Evolutionary conservation across 2,113 vertebrate genomes (phyloP), one percentile per base, ranked within the genome.

Genomic region (Scartelaos histophorus): DNA sequence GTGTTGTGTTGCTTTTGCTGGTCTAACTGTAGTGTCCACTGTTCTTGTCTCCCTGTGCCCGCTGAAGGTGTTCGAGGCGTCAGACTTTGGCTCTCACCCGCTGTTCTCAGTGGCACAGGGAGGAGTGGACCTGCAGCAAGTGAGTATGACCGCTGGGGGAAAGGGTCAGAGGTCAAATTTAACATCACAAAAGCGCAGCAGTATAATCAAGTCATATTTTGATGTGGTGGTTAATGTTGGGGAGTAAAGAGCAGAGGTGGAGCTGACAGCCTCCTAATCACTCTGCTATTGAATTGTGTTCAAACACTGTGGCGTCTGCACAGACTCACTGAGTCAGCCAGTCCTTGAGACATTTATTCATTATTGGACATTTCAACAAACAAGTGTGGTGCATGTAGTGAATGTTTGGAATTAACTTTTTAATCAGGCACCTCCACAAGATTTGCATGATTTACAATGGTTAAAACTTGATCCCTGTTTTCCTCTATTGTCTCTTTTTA

Each of bases 41-140:
- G 1, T 87, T 73, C 66, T 65, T 83, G 69, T 92, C 70, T 84
- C 76, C 74, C 64, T 86, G 54, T 88, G 79, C 64, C 47, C 75
- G 45, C 74, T 85, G 74, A 82, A 94, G 93, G 91, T 94, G 84
- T 93, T 92, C 73, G 93, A 94, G 82, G 89, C 92, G 2, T 92
- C 92, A 56, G 93, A 94, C 79, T 94, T 93, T 64, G 88, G 92
- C 66, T 93, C 92, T 67, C 93, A 94, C 71, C 92, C 92, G 13
- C 85, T 94, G 69, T 94, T 94, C 90, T 93, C 92, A 0, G 58
- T 94, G 83, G 66, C 92, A 16, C 93, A 94, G 85, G 93, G 91
- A 85, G 92, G 89, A 70, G 73, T 94, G 70, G 92, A 94, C 86
- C 86, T 94, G 83, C 93, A 93, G 86, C 93, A 94, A 76, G 92